Conservation (phyloP, 2,888 invertebrate species). For the Teleogryllus oceanicus region DNA sequence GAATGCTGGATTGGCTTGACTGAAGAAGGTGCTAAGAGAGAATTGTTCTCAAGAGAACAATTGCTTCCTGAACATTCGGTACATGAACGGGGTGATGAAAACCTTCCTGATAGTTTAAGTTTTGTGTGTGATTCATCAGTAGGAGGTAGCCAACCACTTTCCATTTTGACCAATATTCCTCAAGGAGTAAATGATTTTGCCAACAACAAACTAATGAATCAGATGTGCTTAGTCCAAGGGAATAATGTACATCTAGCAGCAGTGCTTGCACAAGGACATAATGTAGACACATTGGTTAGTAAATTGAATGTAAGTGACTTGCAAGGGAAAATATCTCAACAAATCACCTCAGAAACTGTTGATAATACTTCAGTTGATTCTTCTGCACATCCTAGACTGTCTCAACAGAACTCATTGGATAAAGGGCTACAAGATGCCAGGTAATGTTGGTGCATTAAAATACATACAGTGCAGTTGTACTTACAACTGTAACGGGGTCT, state of each 20-base stretch:
- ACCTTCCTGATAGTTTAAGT: neutral
- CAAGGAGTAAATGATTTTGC: no score
- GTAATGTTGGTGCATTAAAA: conserved; percentile 27
- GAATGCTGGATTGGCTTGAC: neutral
- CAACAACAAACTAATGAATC: no score
- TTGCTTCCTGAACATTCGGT: neutral
- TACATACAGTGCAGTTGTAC: no score
- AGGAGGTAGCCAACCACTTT: no score
- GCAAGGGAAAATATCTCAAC: neutral
- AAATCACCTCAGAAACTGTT: conserved; percentile 22
- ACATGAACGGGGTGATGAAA: neutral
- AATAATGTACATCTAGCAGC: no score
- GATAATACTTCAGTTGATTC: neutral
- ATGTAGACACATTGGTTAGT: no score
- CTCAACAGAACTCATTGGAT: conserved; percentile 42
- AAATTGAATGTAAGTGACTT: neutral
- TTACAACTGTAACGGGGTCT: neutral
- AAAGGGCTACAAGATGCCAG: conserved; percentile 33
- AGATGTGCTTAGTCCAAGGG: no score
- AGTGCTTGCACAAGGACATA: no score
- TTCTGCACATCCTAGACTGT: conserved; percentile 38
- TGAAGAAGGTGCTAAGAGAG: neutral
- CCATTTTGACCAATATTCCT: no score
- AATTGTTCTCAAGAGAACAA: neutral
- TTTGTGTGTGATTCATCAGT: no score